Percentiles rank a stretch among this genome's conserved stretches.
Evolutionary conservation across 2,888 invertebrate genomes (phyloP).

Genomic region (Protodeltote pygarga): DNA sequence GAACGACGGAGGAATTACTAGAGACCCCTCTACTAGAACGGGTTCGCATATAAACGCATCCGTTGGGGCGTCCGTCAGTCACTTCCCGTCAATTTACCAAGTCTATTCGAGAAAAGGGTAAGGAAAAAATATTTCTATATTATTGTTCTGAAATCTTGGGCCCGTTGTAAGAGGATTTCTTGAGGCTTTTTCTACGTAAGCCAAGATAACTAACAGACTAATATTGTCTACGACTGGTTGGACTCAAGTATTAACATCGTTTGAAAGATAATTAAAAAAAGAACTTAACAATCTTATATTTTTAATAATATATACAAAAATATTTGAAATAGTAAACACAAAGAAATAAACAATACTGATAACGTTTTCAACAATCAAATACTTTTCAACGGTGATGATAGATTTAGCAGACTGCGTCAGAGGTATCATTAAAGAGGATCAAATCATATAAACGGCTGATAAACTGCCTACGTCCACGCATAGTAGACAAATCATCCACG

Average conservation of each 20-base stretch:
- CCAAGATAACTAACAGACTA: background rate
- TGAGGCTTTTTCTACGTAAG: background rate
- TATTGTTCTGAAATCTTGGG: background rate
- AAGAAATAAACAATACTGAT: conserved; percentile 20
- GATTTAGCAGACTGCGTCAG: conserved; percentile 31
- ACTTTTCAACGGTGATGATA: conserved; percentile 25
- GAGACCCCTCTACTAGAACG: conserved; percentile 10
- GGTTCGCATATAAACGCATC: conserved; percentile 36
- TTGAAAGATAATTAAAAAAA: conserved; percentile 9
- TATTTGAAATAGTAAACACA: conserved; percentile 27
- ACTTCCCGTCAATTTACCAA: conserved; percentile 31
- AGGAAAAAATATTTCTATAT: conserved; percentile 10
- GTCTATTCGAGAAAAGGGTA: conserved; percentile 19
- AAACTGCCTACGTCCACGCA: conserved; percentile 10
- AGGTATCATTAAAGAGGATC: conserved; percentile 36
- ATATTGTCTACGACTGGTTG: no score
- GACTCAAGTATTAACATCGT: background rate
- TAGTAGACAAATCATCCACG: conserved; percentile 13
- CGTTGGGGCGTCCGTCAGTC: conserved; percentile 28
- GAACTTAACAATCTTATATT: background rate
- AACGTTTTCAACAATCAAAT: conserved; percentile 21
- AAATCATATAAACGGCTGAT: conserved; percentile 29
- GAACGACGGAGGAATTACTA: conserved; percentile 17
- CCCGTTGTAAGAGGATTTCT: background rate
- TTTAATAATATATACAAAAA: conserved; percentile 5